These are phyloP conservation scores for Myocastor coypus DNA, from an alignment of 2,113 vertebrate genomes.

Conservation along the genomic window DNA sequence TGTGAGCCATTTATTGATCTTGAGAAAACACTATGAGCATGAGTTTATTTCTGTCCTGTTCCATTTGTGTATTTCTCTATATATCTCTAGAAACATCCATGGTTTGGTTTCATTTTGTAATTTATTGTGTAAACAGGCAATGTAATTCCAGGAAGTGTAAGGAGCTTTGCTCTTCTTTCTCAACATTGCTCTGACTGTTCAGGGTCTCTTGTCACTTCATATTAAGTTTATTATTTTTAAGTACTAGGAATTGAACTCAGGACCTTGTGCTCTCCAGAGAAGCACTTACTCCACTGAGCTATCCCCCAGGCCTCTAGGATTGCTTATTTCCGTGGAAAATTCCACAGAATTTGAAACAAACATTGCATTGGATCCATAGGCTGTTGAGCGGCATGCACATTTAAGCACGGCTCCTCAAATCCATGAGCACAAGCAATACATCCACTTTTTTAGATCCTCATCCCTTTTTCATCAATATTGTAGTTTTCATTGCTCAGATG, in stretches of 20 bases:
- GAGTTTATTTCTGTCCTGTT: not conserved
- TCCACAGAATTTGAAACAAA: not conserved
- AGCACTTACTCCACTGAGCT: too few relatives aligned
- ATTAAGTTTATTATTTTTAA: not conserved
- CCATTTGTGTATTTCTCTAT: not conserved
- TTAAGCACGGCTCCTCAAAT: not conserved
- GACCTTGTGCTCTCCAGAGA: too few relatives aligned
- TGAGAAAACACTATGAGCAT: fast-evolving
- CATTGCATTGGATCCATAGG: not conserved
- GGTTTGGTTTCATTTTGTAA: not conserved
- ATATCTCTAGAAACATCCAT: too few relatives aligned
- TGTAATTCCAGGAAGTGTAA: not conserved
- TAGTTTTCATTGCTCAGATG: not conserved
- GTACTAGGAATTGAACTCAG: too few relatives aligned
- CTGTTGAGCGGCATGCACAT: not conserved
- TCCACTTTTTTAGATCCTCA: not conserved
- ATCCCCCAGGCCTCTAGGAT: too few relatives aligned
- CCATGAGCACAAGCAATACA: not conserved
- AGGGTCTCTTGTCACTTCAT: not conserved
- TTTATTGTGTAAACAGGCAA: not conserved
- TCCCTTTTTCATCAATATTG: not conserved
- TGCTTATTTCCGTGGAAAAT: not conserved
- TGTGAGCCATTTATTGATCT: not conserved
- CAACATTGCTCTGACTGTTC: not conserved
- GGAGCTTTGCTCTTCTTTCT: not conserved